phyloP scores from a whole-genome alignment of 2,888 invertebrate genomes.

The Axea sp. region DNA sequence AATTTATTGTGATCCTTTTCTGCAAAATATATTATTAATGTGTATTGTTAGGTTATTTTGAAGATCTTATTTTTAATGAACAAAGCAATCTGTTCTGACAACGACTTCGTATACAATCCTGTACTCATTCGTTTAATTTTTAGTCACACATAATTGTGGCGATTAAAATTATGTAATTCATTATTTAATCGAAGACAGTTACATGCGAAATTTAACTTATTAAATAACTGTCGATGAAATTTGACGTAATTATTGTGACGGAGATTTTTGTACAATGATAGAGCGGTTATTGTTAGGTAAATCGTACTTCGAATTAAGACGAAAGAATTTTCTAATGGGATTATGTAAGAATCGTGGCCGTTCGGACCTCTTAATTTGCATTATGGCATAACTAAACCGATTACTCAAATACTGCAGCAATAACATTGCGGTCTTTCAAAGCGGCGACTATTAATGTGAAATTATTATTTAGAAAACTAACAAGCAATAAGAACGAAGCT shows the following conservation, averaged over 20 bases:
- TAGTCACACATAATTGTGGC: neutral
- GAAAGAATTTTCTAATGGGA: slow-evolving; percentile 65
- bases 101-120: too few species aligned
- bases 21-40: too few species aligned
- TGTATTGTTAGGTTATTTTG: too few species aligned
- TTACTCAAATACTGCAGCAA: slow-evolving; percentile 58
- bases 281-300: slow-evolving; percentile 17
- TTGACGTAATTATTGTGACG: slow-evolving; percentile 10
- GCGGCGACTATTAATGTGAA: slow-evolving; percentile 14
- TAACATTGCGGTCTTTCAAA: slow-evolving; percentile 33
- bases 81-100: too few species aligned
- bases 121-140: too few species aligned
- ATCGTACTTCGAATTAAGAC: slow-evolving; percentile 36
- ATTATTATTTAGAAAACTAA: slow-evolving; percentile 2
- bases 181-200: slow-evolving; percentile 31
- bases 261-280: slow-evolving; percentile 12
- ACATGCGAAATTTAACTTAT: slow-evolving; percentile 10
- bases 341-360: slow-evolving; percentile 62
- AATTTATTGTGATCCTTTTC: too few species aligned
- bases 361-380: slow-evolving; percentile 63
- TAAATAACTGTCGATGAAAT: slow-evolving; percentile 14
- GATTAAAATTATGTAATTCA: slow-evolving; percentile 32
- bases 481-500: too few species aligned
- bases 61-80: too few species aligned
- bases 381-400: slow-evolving; percentile 65